Evolutionary conservation across 2,888 invertebrate genomes (phyloP).

Genomic region (Gastracanthus pulcherrimus): DNA sequence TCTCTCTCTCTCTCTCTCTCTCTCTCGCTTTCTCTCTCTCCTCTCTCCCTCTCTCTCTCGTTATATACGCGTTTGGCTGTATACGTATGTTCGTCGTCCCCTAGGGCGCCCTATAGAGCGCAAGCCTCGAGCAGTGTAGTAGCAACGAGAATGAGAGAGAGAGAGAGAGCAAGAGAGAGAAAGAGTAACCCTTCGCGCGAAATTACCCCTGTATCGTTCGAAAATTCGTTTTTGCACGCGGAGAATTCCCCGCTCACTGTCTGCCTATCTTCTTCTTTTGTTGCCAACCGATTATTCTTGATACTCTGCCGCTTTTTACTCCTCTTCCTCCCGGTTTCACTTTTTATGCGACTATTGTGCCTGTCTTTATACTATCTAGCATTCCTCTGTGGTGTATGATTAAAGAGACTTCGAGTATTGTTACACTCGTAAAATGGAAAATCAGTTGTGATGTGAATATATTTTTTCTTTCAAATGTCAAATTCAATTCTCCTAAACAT

Average conservation of each 20-base stretch:
- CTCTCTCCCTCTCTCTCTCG: too few relatives aligned
- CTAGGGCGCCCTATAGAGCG: conserved; percentile 9
- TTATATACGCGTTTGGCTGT: too few relatives aligned
- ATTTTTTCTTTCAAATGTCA: background rate
- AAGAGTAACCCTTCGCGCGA: conserved; percentile 29
- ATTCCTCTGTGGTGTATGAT: background rate
- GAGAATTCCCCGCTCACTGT: conserved; percentile 1
- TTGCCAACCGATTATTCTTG: conserved; percentile 7
- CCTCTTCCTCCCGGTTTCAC: background rate
- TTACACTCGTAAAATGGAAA: background rate
- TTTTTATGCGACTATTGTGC: background rate
- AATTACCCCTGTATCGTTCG: conserved; percentile 36
- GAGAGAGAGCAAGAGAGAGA: too few relatives aligned
- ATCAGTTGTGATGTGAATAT: background rate
- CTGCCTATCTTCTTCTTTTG: background rate
- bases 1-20: too few relatives aligned
- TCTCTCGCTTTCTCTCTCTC: too few relatives aligned
- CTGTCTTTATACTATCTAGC: background rate
- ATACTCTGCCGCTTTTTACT: background rate
- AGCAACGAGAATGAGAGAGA: too few relatives aligned
- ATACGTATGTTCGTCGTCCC: conserved; percentile 10
- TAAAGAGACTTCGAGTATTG: background rate
- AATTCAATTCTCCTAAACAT: background rate
- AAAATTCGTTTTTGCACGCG: conserved; percentile 32
- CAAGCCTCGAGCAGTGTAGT: background rate